phyloP scores from a whole-genome alignment of 2,888 invertebrate species.

The Cylindroiulus punctatus region DNA sequence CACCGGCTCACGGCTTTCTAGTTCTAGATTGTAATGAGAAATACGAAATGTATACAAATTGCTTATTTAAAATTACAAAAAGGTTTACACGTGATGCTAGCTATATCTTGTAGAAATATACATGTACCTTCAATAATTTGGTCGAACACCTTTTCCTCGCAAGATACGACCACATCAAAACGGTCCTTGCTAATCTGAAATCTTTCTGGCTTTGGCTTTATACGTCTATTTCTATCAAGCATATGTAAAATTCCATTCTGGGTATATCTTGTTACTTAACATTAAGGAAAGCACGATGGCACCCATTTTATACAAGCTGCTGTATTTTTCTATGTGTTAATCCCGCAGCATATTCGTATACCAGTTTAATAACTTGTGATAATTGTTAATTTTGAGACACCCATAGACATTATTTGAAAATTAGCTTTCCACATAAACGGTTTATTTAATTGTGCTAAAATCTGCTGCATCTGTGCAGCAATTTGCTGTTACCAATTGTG shows the following conservation, averaged over 20 bases:
- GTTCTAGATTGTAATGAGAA: conserved; percentile 60
- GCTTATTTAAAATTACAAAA: background rate
- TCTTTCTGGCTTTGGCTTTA: conserved; percentile 92
- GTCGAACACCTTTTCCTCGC: conserved; percentile 98
- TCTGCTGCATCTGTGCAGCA: no score
- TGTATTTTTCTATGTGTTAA: background rate
- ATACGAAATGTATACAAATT: background rate
- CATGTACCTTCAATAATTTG: conserved; percentile 89
- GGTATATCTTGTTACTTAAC: conserved; percentile 76
- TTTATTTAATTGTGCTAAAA: no score
- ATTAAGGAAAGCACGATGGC: background rate
- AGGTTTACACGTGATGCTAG: background rate
- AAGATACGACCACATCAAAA: conserved; percentile 96
- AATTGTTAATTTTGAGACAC: no score
- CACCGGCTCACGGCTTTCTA: conserved; percentile 81
- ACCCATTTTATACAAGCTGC: background rate
- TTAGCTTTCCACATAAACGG: no score
- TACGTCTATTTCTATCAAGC: conserved; percentile 95
- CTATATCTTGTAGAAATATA: background rate
- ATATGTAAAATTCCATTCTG: conserved; percentile 98
- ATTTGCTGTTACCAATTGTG: no score
- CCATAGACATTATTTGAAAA: no score
- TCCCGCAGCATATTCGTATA: background rate
- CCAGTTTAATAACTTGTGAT: no score
- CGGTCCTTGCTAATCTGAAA: conserved; percentile 89